A percentile compares a stretch with the other conserved stretches of the same genome.
Evolutionary conservation across 2,113 vertebrate genomes (phyloP).

Genomic region (Strix aluco): DNA sequence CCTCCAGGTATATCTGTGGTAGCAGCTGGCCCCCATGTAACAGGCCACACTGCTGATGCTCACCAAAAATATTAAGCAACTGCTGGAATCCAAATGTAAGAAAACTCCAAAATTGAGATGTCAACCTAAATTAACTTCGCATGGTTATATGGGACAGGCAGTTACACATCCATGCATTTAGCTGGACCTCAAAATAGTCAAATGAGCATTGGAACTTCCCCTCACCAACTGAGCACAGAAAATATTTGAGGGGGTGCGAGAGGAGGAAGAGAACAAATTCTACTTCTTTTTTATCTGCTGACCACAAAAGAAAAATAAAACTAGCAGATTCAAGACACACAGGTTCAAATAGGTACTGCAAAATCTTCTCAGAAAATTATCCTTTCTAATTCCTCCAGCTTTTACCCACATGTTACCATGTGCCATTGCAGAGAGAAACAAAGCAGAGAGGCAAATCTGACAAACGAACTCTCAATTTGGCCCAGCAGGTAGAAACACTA

Average conservation of each 20-base stretch:
- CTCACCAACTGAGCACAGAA: not conserved
- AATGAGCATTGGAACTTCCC: not conserved
- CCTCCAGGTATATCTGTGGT: not conserved
- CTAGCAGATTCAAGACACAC: not conserved
- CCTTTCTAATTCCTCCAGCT: not conserved
- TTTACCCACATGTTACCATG: not conserved
- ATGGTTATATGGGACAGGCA: not conserved
- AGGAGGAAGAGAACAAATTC: not conserved
- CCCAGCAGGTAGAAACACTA: not conserved
- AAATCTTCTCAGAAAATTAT: not conserved
- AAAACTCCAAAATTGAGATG: not conserved
- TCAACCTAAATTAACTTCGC: not conserved
- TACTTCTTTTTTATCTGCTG: not conserved
- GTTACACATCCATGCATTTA: not conserved
- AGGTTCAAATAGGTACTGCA: not conserved
- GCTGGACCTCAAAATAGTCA: not conserved
- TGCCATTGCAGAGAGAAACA: not conserved
- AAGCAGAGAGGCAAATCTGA: not conserved
- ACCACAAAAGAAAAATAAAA: not conserved
- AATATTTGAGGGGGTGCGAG: not conserved
- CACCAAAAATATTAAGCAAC: not conserved
- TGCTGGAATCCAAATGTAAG: not conserved
- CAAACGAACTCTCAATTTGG: not conserved
- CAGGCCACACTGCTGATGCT: not conserved
- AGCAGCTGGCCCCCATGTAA: not conserved